Conservation (phyloP, 1,140 invertebrate species). For the Listronotus oregonensis region DNA sequence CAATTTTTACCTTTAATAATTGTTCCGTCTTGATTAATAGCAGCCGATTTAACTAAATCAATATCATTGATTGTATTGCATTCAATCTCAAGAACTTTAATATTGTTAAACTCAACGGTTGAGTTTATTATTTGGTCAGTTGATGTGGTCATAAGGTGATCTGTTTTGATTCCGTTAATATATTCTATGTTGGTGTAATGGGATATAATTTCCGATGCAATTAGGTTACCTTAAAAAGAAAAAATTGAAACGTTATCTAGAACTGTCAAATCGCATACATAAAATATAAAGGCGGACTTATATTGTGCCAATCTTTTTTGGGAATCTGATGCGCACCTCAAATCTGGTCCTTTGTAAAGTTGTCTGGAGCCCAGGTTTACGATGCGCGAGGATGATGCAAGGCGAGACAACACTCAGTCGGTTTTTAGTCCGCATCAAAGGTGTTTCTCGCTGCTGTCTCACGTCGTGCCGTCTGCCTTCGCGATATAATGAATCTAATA, state of each 20-base stretch:
- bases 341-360: no score
- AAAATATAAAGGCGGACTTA: no score
- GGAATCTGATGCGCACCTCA: no score
- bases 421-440: no score
- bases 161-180: conserved; percentile 31
- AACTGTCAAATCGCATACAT: no score
- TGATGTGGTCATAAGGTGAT: conserved; percentile 42
- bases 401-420: no score
- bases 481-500: no score
- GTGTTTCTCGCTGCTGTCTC: no score
- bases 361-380: no score
- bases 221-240: conserved; percentile 40
- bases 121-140: conserved; percentile 46
- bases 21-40: conserved; percentile 20
- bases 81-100: conserved; percentile 34
- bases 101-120: conserved; percentile 38
- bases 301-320: no score
- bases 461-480: no score
- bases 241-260: not conserved
- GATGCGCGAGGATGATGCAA: no score
- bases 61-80: conserved; percentile 41
- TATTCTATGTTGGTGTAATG: conserved; percentile 28
- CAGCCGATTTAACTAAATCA: conserved; percentile 33
- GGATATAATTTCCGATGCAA: conserved; percentile 29
- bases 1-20: conserved; percentile 20